These are phyloP conservation scores for Parambassis ranga DNA, from an alignment of 2,797 vertebrate genomes.

Conservation along the genomic window DNA sequence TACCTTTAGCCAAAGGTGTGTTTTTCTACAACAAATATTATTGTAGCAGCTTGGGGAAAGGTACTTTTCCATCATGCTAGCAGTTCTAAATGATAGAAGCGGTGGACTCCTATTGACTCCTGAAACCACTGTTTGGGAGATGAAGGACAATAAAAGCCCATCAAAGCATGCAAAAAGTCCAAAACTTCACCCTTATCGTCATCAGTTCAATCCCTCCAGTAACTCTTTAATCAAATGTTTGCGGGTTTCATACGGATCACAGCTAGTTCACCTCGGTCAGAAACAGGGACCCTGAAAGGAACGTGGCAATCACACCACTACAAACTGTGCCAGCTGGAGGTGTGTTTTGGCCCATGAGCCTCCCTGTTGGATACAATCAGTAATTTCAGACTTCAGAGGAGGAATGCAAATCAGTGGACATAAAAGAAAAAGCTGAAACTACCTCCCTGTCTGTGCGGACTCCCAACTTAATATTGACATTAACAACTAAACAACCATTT, in stretches of 20 bases:
- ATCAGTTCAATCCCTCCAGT: background rate
- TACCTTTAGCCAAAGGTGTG: too few species aligned
- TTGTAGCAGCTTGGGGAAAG: too few species aligned
- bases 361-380: conserved; percentile 30
- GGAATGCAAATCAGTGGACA: conserved; percentile 24
- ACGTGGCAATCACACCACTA: background rate
- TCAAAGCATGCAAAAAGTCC: too few species aligned
- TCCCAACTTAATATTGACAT: background rate
- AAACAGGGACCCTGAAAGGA: background rate
- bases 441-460: background rate
- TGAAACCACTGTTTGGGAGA: too few species aligned
- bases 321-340: conserved; percentile 24
- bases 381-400: conserved; percentile 32
- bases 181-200: background rate
- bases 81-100: too few species aligned
- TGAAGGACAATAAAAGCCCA: too few species aligned
- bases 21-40: too few species aligned
- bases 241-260: background rate
- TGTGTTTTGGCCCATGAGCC: conserved; percentile 28
- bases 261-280: background rate
- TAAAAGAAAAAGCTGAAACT: conserved; percentile 3
- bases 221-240: background rate
- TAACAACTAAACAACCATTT: conserved; percentile 27
- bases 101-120: too few species aligned
- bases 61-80: too few species aligned